Base-by-base conservation (phyloP, 2,797 vertebrate genomes). In the Sebastes steindachneri region DNA sequence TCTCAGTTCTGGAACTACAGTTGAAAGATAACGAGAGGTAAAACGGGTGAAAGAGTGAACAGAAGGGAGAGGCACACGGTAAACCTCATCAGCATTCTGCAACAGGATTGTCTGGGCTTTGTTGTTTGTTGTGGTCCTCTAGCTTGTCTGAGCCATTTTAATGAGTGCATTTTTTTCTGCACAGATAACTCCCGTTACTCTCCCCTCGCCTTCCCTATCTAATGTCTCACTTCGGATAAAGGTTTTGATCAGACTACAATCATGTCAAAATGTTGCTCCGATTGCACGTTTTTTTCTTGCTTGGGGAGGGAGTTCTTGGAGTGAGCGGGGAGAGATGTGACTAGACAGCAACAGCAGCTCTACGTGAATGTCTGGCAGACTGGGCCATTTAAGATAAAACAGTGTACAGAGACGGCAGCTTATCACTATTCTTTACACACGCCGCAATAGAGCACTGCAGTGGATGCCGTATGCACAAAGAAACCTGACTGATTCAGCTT, bases 81-180 rank as follows among this genome's bases (percentile, higher is more conserved):
- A 82, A 90, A 89, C 65, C 93, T 94, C 90, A 94, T 95, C 92
- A 93, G 92, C 92, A 95, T 95, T 95, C 94, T 77, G 86, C 90
- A 84, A 88, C 85, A 91, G 81, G 73, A 91, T 70, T 77, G 93
- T 95, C 93, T 93, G 86, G 86, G 91, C 90, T 92, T 89, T 93
- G 91, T 88, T 93, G 90, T 92, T 92, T 94, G 93, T 93, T 94
- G 86, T 86, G 88, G 82, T 92, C 85, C 85, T 91, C 74, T 51
- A 76, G 88, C 83, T 87, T 82, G 88, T 89, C 89, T 91, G 89
- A 89, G 84, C 82, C 85, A 90, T 93, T 94, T 92, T 94, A 94
- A 94, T 91, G 88, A 93, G 87, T 60, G 45, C 55, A 58, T 83
- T 84, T 87, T 31, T 88, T 77, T 79, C 79, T 84, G 64, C 37